Evolutionary conservation across 2,888 invertebrate species (phyloP).

Genomic region (Caenorhabditis japonica): DNA sequence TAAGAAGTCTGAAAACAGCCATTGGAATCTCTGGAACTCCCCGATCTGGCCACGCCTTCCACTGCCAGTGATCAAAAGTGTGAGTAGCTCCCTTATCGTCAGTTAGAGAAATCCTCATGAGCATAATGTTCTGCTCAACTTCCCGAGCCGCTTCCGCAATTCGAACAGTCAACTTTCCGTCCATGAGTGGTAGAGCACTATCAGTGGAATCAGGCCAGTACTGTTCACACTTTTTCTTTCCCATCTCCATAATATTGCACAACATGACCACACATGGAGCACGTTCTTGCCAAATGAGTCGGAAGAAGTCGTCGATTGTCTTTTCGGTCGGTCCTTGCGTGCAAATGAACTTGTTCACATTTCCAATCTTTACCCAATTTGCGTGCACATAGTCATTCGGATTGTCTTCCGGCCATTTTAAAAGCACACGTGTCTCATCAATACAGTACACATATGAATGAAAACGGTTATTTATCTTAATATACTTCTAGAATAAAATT

Average conservation of each 20-base stretch:
- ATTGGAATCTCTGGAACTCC: conserved; percentile 64
- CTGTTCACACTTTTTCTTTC: conserved; percentile 71
- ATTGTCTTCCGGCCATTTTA: conserved; percentile 58
- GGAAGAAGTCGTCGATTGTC: conserved; percentile 69
- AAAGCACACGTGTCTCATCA: conserved; percentile 65
- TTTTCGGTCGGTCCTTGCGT: conserved; percentile 68
- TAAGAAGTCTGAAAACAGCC: conserved; percentile 60
- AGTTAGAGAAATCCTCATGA: conserved; percentile 53
- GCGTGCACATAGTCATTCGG: conserved; percentile 69
- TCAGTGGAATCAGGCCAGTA: conserved; percentile 64
- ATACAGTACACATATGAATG: conserved; percentile 65
- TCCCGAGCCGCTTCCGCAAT: conserved; percentile 49
- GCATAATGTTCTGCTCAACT: conserved; percentile 58
- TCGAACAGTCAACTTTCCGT: conserved; percentile 60
- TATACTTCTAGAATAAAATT: too few species aligned
- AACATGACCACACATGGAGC: conserved; percentile 67
- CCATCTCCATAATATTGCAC: conserved; percentile 65
- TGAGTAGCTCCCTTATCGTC: conserved; percentile 52
- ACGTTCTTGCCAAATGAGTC: conserved; percentile 69
- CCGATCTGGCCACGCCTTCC: conserved; percentile 72
- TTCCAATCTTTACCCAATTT: conserved; percentile 65
- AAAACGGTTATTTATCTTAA: too few species aligned
- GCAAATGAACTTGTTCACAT: conserved; percentile 61
- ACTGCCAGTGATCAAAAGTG: conserved; percentile 65
- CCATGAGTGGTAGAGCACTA: conserved; percentile 9